Base-by-base conservation (phyloP, 2,797 vertebrate species). In the Karalla daura region DNA sequence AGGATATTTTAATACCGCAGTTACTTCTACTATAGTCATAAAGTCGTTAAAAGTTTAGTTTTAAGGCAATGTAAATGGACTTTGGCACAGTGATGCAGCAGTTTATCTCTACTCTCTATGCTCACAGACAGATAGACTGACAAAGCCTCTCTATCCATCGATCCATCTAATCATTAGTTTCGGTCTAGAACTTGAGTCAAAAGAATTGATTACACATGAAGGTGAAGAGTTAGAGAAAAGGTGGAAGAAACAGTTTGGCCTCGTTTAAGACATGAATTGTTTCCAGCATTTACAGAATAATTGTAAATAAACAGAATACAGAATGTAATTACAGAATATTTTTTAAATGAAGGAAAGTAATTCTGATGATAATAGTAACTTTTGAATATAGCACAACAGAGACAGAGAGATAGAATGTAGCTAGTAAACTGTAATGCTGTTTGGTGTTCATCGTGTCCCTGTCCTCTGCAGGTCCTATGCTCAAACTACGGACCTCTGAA, bases 401-500 rank as follows among this genome's bases (percentile, higher is more conserved):
- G n/a, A n/a, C n/a, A n/a, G n/a, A n/a, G n/a, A n/a, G n/a, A n/a
- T n/a, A n/a, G n/a, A n/a, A n/a, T n/a, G n/a, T n/a, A n/a, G n/a
- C n/a, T n/a, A n/a, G n/a, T n/a, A n/a, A n/a, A n/a, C n/a, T n/a
- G n/a, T n/a, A n/a, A n/a, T 52, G 0, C 18, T 5, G 5, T 30
- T 45, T 43, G 33, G 18, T 7, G 5, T 27, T 30, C 28, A 30
- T 18, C 3, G 44, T 6, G 47, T 40, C 2, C 1, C 7, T 0
- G 39, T n/a, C 40, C 32, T 27, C 65, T 70, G 60, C 49, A 86
- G 88, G 25, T 80, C 93, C 93, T 83, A 95, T 98, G 93, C 88
- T 97, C 69, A 94, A 84, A 46, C 90, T 96, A 8, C 71, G 82
- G 46, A 94, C 93, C 1, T 76, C 89, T 10, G 93, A 95, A 58